Evolutionary conservation across 2,888 invertebrate species (phyloP), one percentile per base, ranked within the genome.

Genomic region (Acanthosoma haemorrhoidale): DNA sequence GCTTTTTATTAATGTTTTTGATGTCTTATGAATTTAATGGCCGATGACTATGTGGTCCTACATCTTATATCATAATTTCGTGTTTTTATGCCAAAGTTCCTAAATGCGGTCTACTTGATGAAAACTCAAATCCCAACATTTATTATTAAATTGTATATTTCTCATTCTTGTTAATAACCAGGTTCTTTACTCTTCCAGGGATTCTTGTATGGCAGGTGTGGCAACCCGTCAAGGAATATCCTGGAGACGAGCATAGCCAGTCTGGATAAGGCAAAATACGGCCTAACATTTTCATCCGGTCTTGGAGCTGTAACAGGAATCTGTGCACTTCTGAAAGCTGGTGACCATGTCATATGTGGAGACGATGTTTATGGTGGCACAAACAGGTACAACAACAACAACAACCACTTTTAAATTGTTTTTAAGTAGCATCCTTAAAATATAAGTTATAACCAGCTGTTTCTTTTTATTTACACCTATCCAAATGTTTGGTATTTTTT

Each of bases 321-420:
- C n/a, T 60, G 34, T 16, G 68, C 90, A 38, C 81, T 96, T 75
- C 82, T 99, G 8, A 86, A 85, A 74, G 77, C 83, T 72, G 98
- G 97, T 0, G 98, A 99, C 79, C 96, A 98, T 78, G 83, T 99
- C 11, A 80, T 99, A 51, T 88, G 90, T 76, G 88, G 91, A 72
- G 94, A 97, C 79, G 98, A 98, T 80, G 84, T 97, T 3, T 99
- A 98, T 78, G 98, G 98, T 67, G 98, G 97, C 21, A 94, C 94
- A 0, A 91, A 91, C 77, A 85, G 95, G 75, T 81, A 79, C 39
- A 6, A 43, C 25, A 18, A 11, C 4, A 32, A 32, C 32, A 32
- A 6, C 5, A 32, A 6, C 9, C 9, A 32, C n/a, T n/a, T 32
- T 32, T 32, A 9, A 32, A 32, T 32, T 41, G 13, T 41, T 41